phyloP scores from a whole-genome alignment of 92 coral and sea anemone genomes.

The Palythoa grandis region DNA sequence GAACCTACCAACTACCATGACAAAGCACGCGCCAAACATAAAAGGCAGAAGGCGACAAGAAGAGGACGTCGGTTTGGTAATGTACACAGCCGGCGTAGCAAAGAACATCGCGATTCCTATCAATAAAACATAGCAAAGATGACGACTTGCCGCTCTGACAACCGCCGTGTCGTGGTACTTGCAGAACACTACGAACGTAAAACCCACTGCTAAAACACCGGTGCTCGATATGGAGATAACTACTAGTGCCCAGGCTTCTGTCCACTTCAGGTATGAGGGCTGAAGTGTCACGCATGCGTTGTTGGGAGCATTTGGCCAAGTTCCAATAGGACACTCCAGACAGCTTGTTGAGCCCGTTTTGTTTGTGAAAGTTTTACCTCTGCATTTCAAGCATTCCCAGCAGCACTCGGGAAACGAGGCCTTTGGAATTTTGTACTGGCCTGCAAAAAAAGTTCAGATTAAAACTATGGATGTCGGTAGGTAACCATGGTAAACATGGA shows the following conservation, averaged over 20 bases:
- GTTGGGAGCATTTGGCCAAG: conserved; percentile 72
- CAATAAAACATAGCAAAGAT: conserved; percentile 67
- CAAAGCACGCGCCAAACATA: conserved; percentile 70
- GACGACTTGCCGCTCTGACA: conserved; percentile 79
- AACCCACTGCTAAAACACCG: conserved; percentile 50
- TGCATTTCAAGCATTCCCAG: conserved; percentile 74
- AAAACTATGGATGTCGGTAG: not conserved
- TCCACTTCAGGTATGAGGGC: conserved; percentile 58
- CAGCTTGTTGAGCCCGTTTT: conserved; percentile 65
- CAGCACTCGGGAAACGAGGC: conserved; percentile 82
- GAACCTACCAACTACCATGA: conserved; percentile 69
- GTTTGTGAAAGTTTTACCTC: conserved; percentile 65
- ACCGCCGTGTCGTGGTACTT: conserved; percentile 64
- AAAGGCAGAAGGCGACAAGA: conserved; percentile 68
- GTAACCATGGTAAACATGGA: too few relatives aligned
- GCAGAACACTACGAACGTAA: conserved; percentile 55
- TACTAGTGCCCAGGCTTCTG: conserved; percentile 59
- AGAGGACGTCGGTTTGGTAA: conserved; percentile 52
- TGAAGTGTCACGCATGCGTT: conserved; percentile 62
- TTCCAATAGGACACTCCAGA: conserved; percentile 65
- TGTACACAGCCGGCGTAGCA: conserved; percentile 57
- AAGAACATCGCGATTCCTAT: conserved; percentile 70
- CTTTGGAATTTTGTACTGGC: conserved; percentile 62
- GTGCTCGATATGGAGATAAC: conserved; percentile 57
- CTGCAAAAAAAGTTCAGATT: conserved; percentile 30